Evolutionary conservation across 1,140 invertebrate species (phyloP), one percentile per base, ranked within the genome.

Genomic region (Tachypleus tridentatus): DNA sequence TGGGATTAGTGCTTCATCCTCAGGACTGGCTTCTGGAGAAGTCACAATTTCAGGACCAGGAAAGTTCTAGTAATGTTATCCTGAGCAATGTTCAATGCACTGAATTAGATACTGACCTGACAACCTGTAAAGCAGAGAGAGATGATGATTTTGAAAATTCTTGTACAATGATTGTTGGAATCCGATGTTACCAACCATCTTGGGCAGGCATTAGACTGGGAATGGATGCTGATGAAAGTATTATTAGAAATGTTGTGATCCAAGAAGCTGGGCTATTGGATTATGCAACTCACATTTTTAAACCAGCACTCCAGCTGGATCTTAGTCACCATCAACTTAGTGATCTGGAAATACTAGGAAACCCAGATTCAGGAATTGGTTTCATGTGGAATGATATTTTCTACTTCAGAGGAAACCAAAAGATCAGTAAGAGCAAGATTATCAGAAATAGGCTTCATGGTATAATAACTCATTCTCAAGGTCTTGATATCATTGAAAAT

Each of bases 231-330:
- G 87, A 91, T 71, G 81, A 91, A 70, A 86, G 87, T 54, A 87
- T 91, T 71, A 77, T 97, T n/a, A 89, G 93, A 73, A 91, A 86
- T 72, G 82, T 93, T 4, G 88, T 86, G 5, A 86, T 97, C 62
- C 90, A 96, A 77, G 88, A 87, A 77, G 92, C 95, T 4, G 97
- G 97, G 0, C 80, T 98, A 0, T 80, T 97, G 11, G 97, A 99
- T 80, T 97, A 95, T 74, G 84, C 88, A 0, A 93, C 88, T 0
- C 88, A 90, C 76, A 75, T 82, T 4, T 97, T 98, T 70, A 93
- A 91, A 74, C 89, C 75, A 78, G 97, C 95, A 0, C 76, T 99
- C 3, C 93, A 97, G 80, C 89, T 98, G 64, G 97, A 99, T 77
- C 96, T 98, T 77, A 90, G 93, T 61, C 84, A 89, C 62, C 94